These are phyloP conservation scores for Habroteleia sp. DNA, from an alignment of 2,888 invertebrate species.

Conservation along the genomic window DNA sequence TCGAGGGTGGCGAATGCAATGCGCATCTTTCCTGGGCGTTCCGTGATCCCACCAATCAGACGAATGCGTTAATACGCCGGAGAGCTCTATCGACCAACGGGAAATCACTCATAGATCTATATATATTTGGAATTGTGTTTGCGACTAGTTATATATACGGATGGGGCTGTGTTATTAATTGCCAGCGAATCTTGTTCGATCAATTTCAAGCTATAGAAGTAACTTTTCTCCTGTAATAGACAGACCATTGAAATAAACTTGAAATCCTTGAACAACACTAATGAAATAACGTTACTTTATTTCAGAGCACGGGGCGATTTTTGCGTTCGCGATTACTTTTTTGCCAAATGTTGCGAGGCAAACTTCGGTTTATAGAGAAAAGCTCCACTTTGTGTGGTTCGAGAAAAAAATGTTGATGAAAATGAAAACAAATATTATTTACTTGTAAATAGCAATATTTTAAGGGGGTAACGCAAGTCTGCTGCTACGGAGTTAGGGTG, in stretches of 20 bases:
- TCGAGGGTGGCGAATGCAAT: constrained; percentile 63
- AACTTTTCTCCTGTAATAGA: constrained; percentile 46
- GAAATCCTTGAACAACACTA: constrained; percentile 36
- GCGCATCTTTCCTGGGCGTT: constrained; percentile 81
- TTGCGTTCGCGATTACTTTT: too few species aligned
- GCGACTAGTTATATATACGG: constrained; percentile 77
- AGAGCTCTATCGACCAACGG: constrained; percentile 72
- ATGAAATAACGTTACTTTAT: constrained; percentile 29
- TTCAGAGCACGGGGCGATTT: too few species aligned
- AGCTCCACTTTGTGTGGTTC: too few species aligned
- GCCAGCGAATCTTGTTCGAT: constrained; percentile 63
- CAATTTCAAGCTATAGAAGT: constrained; percentile 59
- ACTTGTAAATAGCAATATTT: too few species aligned
- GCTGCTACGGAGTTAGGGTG: too few species aligned
- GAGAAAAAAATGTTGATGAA: too few species aligned
- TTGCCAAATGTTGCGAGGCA: too few species aligned
- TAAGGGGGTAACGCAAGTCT: too few species aligned
- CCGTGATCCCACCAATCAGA: constrained; percentile 74
- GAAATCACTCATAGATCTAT: constrained; percentile 41
- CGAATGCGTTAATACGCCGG: constrained; percentile 69
- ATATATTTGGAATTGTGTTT: constrained; percentile 77
- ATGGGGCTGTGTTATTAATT: constrained; percentile 75
- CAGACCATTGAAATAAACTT: constrained; percentile 38
- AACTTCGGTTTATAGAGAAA: too few species aligned
- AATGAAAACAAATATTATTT: too few species aligned